Base-by-base conservation (phyloP, 1,140 invertebrate species). In the Saccostrea echinata region DNA sequence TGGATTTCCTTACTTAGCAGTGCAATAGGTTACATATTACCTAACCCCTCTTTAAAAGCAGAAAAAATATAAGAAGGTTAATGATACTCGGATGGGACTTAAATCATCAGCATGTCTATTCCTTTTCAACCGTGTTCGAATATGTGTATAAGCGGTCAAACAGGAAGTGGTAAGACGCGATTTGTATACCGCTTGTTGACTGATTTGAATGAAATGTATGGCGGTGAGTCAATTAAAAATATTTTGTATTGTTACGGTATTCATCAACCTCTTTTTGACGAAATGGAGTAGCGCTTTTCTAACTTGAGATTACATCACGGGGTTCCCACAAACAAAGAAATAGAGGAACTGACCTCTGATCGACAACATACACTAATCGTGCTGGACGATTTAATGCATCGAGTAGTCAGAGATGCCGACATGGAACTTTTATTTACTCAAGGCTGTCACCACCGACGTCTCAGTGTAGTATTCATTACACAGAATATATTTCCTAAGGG, bases 181-280 rank as follows among this genome's bases (percentile, higher is more conserved):
- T 88, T 84, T 51, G 87, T 88, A 9, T 82, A 86, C 86, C 35
- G 43, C 0, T 30, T 86, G 27, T 86, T 86, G 27, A 24, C 30
- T n/a, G 80, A 86, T 82, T 18, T 86, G 27, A 27, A 33, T 24
- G 24, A 81, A 55, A 86, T 86, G 71, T 86, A 81, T 82, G n/a
- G n/a, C 13, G 57, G 24, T 21, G 51, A 55, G 30, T 33, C 68
- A n/a, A 43, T 71, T 43, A 13, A 57, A n/a, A 3, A 24, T 0
- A 71, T 88, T 18, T 55, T 88, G 71, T 88, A 88, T 43, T 88
- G 87, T 82, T 88, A 88, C 76, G 84, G 87, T 16, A 81, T 88
- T 33, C 83, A 88, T 81, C 87, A 88, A 82, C 33, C 53, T 24
- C 53, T 88, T 11, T 88, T 88, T 61, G 87, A 85, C 71, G 43